These are phyloP conservation scores for Eupithecia vulgata DNA, from an alignment of 2,888 invertebrate genomes.

Conservation along the genomic window DNA sequence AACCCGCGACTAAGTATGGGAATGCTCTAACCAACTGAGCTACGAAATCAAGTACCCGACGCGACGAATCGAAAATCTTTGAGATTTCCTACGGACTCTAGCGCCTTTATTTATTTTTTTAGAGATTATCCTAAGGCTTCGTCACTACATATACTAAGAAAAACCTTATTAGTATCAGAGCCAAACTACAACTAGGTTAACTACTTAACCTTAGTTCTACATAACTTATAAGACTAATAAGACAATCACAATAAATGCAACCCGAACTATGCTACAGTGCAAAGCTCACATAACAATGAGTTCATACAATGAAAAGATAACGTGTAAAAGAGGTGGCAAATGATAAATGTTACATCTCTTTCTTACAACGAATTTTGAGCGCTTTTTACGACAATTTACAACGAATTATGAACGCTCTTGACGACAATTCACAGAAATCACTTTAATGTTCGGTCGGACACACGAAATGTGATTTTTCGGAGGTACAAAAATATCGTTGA, in stretches of 20 bases:
- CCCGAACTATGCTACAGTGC: slow-evolving; percentile 12
- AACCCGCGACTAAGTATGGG: no score
- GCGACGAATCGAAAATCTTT: no score
- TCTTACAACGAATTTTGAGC: background rate
- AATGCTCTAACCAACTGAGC: no score
- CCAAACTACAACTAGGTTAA: background rate
- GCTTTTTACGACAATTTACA: background rate
- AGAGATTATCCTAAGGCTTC: no score
- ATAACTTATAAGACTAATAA: no score
- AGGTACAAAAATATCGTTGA: no score
- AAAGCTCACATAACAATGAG: slow-evolving; percentile 9
- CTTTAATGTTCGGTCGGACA: background rate
- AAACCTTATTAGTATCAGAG: background rate
- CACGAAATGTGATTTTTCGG: no score
- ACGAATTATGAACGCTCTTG: background rate
- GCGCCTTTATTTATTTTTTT: no score
- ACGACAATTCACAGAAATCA: background rate
- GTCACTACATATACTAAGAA: no score
- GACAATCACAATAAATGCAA: background rate
- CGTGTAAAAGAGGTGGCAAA: slow-evolving; percentile 14
- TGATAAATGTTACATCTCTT: slow-evolving; percentile 23
- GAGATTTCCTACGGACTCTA: no score
- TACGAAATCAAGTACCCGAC: no score
- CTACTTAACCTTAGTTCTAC: background rate
- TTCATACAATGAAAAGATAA: background rate